phyloP scores from a whole-genome alignment of 2,888 invertebrate genomes.

The Labia minor region DNA sequence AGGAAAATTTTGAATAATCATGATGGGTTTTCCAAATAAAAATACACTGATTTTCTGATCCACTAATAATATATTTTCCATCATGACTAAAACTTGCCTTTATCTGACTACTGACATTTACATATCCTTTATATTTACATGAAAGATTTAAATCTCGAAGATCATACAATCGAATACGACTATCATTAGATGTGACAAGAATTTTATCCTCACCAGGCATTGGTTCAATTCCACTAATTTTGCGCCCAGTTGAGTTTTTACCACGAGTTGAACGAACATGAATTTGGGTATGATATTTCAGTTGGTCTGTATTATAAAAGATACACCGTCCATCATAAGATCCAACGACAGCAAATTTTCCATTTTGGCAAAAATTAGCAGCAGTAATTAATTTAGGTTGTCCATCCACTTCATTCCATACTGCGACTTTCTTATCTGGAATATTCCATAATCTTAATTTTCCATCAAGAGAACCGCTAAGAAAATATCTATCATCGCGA shows the following conservation, averaged over 20 bases:
- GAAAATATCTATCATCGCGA: conserved; percentile 70
- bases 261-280: conserved; percentile 93
- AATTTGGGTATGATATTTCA: conserved; percentile 96
- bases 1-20: conserved; percentile 88
- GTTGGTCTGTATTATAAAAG: conserved; percentile 94
- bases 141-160: conserved; percentile 85
- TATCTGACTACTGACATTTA: conserved; percentile 92
- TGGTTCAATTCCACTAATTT: conserved; percentile 95
- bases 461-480: conserved; percentile 95
- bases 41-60: conserved; percentile 94
- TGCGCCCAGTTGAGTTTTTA: conserved; percentile 85
- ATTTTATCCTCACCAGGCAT: conserved; percentile 94
- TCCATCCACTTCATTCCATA: conserved; percentile 96
- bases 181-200: conserved; percentile 94
- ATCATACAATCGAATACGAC: conserved; percentile 90
- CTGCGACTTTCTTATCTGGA: conserved; percentile 90
- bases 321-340: conserved; percentile 97
- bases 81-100: conserved; percentile 96
- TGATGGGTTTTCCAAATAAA: conserved; percentile 98
- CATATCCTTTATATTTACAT: conserved; percentile 89
- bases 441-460: conserved; percentile 99
- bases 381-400: conserved; percentile 90
- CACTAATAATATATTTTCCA: conserved; percentile 93
- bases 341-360: conserved; percentile 95
- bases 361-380: conserved; percentile 94